A percentile compares a stretch with the other conserved stretches of the same genome.
These are phyloP conservation scores for Palaemon carinicauda DNA, from an alignment of 1,140 invertebrate species.

Conservation along the genomic window DNA sequence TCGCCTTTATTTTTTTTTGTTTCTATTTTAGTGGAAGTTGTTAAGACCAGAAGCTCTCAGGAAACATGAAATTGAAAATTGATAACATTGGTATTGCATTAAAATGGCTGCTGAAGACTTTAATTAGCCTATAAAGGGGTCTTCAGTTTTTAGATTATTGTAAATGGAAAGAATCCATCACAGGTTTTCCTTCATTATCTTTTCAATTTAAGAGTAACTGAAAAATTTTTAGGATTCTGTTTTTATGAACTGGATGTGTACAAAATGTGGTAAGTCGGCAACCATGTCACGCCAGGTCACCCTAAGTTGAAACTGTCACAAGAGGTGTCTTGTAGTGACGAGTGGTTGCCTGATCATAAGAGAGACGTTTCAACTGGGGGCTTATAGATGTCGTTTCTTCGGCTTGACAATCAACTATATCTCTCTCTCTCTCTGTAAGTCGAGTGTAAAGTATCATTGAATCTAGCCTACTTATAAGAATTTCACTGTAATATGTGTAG, in stretches of 20 bases:
- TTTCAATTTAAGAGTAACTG: neutral
- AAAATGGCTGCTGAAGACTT: neutral
- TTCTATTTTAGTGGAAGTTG: neutral
- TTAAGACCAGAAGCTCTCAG: constrained; percentile 39
- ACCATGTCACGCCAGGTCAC: neutral
- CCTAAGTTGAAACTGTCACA: too few species aligned
- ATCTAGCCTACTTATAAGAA: neutral
- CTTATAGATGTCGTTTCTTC: constrained; percentile 11
- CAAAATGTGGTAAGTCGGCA: constrained; percentile 16
- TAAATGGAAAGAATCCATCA: constrained; percentile 24
- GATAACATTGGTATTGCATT: neutral
- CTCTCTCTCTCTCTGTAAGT: neutral
- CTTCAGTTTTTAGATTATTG: constrained; percentile 17
- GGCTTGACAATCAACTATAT: constrained; percentile 22
- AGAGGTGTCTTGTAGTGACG: neutral
- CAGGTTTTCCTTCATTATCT: neutral
- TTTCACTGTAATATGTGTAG: too few species aligned
- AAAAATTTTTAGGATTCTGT: constrained; percentile 33
- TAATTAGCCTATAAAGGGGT: neutral
- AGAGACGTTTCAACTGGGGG: constrained; percentile 37
- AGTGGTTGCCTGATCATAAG: constrained; percentile 2
- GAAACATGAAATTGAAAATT: constrained; percentile 13
- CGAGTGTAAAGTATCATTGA: neutral
- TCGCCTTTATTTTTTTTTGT: neutral
- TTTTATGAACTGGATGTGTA: constrained; percentile 20